These are phyloP conservation scores for Oophaga pumilio DNA, from an alignment of 2,113 vertebrate species.

Conservation along the genomic window DNA sequence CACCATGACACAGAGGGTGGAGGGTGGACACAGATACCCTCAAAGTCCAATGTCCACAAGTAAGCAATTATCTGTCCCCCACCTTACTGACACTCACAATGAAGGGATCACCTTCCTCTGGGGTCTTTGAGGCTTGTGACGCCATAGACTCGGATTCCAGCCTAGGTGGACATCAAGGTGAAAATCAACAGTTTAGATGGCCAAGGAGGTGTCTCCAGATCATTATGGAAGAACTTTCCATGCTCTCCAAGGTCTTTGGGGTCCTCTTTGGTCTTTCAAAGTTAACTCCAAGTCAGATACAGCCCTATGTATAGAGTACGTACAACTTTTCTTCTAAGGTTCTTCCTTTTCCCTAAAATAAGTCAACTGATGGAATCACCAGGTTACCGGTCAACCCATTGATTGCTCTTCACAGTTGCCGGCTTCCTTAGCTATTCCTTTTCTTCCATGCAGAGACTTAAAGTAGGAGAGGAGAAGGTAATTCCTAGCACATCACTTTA, in stretches of 20 bases:
- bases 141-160: constrained; percentile 6
- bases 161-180: not conserved
- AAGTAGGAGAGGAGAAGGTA: constrained; percentile 32
- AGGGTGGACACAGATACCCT: not conserved
- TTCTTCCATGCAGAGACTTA: constrained; percentile 3
- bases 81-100: not conserved
- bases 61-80: not conserved
- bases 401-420: not conserved
- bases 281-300: not conserved
- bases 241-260: not conserved
- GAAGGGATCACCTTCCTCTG: not conserved
- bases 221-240: not conserved
- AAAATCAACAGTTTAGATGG: not conserved
- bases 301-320: not conserved
- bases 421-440: not conserved
- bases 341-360: not conserved
- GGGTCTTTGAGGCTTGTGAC: not conserved
- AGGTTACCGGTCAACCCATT: not conserved
- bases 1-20: not conserved
- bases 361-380: not conserved
- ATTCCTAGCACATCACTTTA: constrained; percentile 32
- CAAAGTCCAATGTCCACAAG: not conserved
- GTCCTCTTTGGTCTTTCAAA: not conserved
- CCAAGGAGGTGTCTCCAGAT: not conserved
- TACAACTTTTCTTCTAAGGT: not conserved